A percentile compares a stretch with the other conserved stretches of the same genome.
Conservation (phyloP, 2,888 invertebrate species). For the Antitype chi region DNA sequence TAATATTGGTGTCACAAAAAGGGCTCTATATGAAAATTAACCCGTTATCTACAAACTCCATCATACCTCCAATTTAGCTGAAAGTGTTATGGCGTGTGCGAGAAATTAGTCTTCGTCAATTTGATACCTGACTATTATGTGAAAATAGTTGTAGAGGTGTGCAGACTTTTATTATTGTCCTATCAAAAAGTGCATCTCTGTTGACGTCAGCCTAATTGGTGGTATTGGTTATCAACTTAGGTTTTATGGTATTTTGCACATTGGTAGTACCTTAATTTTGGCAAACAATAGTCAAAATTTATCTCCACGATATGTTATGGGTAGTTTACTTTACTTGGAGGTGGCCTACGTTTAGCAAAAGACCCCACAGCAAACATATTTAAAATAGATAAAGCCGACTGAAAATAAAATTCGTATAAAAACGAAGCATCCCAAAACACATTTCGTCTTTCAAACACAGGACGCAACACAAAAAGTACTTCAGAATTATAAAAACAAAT, state of each 20-base stretch:
- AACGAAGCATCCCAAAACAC: slow-evolving; percentile 55
- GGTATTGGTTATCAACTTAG: neutral
- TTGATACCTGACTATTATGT: neutral
- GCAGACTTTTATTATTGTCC: neutral
- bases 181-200: neutral
- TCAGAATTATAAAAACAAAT: slow-evolving; percentile 85
- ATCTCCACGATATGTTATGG: neutral
- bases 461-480: slow-evolving; percentile 79
- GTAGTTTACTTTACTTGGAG: neutral
- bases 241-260: neutral
- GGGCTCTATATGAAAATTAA: neutral
- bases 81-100: slow-evolving; percentile 13
- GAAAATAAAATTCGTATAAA: slow-evolving; percentile 58
- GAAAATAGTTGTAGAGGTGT: neutral
- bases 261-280: neutral
- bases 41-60: slow-evolving; percentile 19
- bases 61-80: slow-evolving; percentile 28
- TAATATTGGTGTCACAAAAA: neutral
- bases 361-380: slow-evolving; percentile 2
- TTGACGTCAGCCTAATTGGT: neutral
- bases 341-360: neutral
- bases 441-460: slow-evolving; percentile 65
- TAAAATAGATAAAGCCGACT: slow-evolving; percentile 39
- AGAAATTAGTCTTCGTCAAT: neutral
- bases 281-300: neutral